phyloP scores from a whole-genome alignment of 1,140 invertebrate genomes.

The Magallana gigas region DNA sequence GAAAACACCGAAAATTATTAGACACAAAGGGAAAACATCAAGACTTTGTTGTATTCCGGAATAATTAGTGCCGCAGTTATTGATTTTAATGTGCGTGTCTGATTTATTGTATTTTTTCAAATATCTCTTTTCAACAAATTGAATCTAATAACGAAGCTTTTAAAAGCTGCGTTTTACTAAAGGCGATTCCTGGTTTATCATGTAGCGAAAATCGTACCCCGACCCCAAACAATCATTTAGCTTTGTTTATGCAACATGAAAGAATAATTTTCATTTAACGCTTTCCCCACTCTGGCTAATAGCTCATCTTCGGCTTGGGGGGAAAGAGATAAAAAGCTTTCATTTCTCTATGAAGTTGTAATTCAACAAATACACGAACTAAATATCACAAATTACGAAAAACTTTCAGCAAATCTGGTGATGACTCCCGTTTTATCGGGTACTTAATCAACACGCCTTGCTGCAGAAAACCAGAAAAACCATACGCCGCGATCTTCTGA shows the following conservation, averaged over 20 bases:
- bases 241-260: constrained; percentile 36
- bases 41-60: constrained; percentile 16
- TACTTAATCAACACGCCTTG: constrained; percentile 33
- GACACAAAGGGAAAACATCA: constrained; percentile 7
- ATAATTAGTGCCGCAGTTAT: constrained; percentile 20
- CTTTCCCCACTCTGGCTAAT: constrained; percentile 29
- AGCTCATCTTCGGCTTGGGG: constrained; percentile 28
- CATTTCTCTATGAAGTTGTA: constrained; percentile 38
- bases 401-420: constrained; percentile 22
- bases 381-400: constrained; percentile 38
- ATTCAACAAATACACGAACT: constrained; percentile 36
- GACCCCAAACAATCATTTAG: constrained; percentile 37
- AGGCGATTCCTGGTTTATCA: constrained; percentile 26
- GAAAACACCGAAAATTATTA: constrained; percentile 11
- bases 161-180: constrained; percentile 15
- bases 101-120: constrained; percentile 24
- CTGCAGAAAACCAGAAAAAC: constrained; percentile 23
- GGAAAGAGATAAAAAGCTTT: constrained; percentile 32
- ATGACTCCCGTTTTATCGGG: constrained; percentile 16
- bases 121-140: constrained; percentile 35
- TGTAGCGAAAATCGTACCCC: constrained; percentile 32
- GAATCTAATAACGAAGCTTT: constrained; percentile 34
- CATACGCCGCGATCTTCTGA: constrained; percentile 11
- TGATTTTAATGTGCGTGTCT: constrained; percentile 37
- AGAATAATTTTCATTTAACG: constrained; percentile 38